Conservation (phyloP, 2,888 invertebrate genomes). For the Andrena chrysosceles region DNA sequence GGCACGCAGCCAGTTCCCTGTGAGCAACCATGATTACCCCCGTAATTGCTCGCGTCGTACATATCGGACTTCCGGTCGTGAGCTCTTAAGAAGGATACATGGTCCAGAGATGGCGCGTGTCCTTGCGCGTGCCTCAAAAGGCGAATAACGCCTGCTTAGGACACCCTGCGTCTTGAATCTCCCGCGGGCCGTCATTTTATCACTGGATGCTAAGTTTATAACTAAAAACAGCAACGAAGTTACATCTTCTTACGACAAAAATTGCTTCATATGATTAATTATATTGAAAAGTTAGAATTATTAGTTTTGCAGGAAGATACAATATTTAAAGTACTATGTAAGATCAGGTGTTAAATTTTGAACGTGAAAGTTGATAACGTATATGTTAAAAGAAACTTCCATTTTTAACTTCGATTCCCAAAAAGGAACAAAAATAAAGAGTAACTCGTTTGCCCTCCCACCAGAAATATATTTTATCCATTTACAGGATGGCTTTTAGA, state of each 20-base stretch:
- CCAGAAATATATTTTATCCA: background rate
- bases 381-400: too few relatives aligned
- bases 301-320: too few relatives aligned
- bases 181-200: background rate
- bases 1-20: conserved; percentile 58
- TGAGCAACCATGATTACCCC: conserved; percentile 63
- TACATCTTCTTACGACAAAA: background rate
- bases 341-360: too few relatives aligned
- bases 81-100: conserved; percentile 45
- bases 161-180: background rate
- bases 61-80: conserved; percentile 62
- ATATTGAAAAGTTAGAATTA: too few relatives aligned
- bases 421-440: too few relatives aligned
- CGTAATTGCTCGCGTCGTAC: conserved; percentile 65
- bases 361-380: too few relatives aligned
- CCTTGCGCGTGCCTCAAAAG: conserved; percentile 40
- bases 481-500: background rate
- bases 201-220: background rate
- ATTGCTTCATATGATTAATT: background rate
- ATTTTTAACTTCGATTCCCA: too few relatives aligned
- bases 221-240: background rate
- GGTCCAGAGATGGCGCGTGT: conserved; percentile 49
- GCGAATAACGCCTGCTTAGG: conserved; percentile 5
- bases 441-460: too few relatives aligned
- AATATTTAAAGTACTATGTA: too few relatives aligned